Evolutionary conservation across 2,113 vertebrate species (phyloP), one percentile per base, ranked within the genome.

Genomic region (Cyanoramphus novaezelandiae): DNA sequence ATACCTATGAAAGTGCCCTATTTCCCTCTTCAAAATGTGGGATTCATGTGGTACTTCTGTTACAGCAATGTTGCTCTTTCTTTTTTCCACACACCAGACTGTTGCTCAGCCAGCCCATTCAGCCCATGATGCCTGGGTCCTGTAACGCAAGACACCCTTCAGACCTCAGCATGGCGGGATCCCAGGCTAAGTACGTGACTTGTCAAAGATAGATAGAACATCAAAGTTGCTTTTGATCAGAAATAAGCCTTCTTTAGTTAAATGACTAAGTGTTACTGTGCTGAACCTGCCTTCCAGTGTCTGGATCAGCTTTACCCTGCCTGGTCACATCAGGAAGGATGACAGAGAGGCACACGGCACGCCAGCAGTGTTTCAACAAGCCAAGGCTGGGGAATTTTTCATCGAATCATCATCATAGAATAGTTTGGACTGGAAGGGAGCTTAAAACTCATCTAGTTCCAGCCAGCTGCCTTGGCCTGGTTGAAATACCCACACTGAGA

Each of bases 121-220:
- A 98, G 86, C 98, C 98, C 90, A 98, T 98, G 98, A 98, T 98
- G 98, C 98, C 98, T 4, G 97, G 93, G 18, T 97, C 98, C 81
- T 98, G 98, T 23, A 98, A 98, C 1, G 94, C 97, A 21, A 97
- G 98, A 97, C 97, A 96, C 65, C 65, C 97, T 50, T 89, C 97
- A 14, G 98, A 98, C 82, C 95, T 97, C 95, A 84, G 89, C 94
- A 74, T 97, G 89, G 91, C 92, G 4, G 98, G 96, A 96, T 96
- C 95, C 72, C 98, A 97, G 82, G 86, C 98, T 94, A 98, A 98
- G 98, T 98, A 98, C 9, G 98, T 98, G 75, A 60, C 69, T 92
- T 80, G 49, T 47, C 17, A 6, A 62, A 88, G 60, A 94, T 41
- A 83, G 64, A 86, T 41, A 83, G 64, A 86, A 74, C 52, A 70